Evolutionary conservation across 2,888 invertebrate genomes (phyloP).

Genomic region (Tricholauxania praeusta): DNA sequence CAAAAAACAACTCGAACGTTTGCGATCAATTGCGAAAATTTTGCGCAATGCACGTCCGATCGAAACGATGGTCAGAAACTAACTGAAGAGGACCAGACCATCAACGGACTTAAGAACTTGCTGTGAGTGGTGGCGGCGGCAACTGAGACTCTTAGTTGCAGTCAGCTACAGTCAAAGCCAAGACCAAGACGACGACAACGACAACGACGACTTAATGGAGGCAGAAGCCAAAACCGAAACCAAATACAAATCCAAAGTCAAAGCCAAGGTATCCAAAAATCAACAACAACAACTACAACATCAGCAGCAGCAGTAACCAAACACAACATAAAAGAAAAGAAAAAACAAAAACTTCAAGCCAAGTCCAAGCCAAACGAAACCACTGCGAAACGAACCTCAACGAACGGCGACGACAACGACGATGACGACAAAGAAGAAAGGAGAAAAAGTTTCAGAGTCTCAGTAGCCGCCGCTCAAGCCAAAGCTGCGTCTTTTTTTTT

Average conservation of each 20-base stretch:
- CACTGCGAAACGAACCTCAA: conserved; percentile 13
- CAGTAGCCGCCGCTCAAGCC: conserved; percentile 41
- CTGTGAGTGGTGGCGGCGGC: conserved; percentile 11
- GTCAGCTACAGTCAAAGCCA: no score
- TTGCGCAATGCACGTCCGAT: conserved; percentile 61
- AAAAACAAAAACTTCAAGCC: conserved; percentile 21
- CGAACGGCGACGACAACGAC: conserved; percentile 21
- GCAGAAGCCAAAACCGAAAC: conserved; percentile 36
- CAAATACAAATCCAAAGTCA: conserved; percentile 30
- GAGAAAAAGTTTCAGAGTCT: conserved; percentile 39
- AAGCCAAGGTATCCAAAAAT: conserved; percentile 33
- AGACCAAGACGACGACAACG: conserved; percentile 23
- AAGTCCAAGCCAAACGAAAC: conserved; percentile 16
- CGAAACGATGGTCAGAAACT: conserved; percentile 68
- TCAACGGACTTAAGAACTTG: conserved; percentile 68
- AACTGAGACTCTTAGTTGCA: no score
- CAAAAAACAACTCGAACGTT: conserved; percentile 29
- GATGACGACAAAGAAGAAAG: conserved; percentile 34
- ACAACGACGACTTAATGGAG: conserved; percentile 4
- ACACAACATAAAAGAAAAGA: neutral
- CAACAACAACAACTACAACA: conserved; percentile 21
- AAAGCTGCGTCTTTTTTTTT: conserved; percentile 20
- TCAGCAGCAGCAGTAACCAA: conserved; percentile 41
- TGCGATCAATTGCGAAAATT: conserved; percentile 28
- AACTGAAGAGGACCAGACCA: conserved; percentile 69